Evolutionary conservation across 2,888 invertebrate species (phyloP), one percentile per base, ranked within the genome.

Genomic region (Cantharis nigra): DNA sequence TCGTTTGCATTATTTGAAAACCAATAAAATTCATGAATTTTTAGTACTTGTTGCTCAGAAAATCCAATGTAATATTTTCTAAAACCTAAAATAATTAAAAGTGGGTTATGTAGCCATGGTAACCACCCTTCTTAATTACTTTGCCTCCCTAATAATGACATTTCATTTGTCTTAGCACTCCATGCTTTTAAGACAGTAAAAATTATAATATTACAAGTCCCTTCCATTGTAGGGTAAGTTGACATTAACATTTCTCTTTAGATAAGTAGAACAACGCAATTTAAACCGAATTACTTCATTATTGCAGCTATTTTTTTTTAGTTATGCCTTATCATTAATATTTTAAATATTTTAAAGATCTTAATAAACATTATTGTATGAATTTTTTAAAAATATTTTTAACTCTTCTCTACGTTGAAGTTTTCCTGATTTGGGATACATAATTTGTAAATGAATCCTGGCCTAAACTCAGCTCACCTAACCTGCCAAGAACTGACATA

Each of bases 11-110:
- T 65, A 75, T 65, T 71, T 64, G 70, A 70, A 75, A 70, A 63
- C 70, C 75, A 75, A 75, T 75, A 67, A 67, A 75, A 67, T 70
- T 75, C 75, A 75, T 75, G 75, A 75, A 75, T 75, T 75, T 75
- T 75, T 70, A 75, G 70, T 70, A 75, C 74, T 74, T 74, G 74
- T 74, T 74, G 74, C 74, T 70, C 63, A 28, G 7, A 33, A 20
- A 20, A 64, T 23, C 70, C 28, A 11, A 62, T 70, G 49, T 64
- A 70, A 70, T 63, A 75, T 30, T 71, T 65, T 75, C 75, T 67
- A 49, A 64, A 75, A 70, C 26, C 65, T 28, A 63, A 75, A 71
- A 75, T 75, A 75, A 70, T 70, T 75, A 71, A 71, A 71, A 75
- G 70, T 71, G 75, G 75, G 75, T 75, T 75, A 75, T 75, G 75